A percentile compares a stretch with the other conserved stretches of the same genome.
These are phyloP conservation scores for Nomada ruficornis DNA, from an alignment of 2,888 invertebrate species.

Conservation along the genomic window DNA sequence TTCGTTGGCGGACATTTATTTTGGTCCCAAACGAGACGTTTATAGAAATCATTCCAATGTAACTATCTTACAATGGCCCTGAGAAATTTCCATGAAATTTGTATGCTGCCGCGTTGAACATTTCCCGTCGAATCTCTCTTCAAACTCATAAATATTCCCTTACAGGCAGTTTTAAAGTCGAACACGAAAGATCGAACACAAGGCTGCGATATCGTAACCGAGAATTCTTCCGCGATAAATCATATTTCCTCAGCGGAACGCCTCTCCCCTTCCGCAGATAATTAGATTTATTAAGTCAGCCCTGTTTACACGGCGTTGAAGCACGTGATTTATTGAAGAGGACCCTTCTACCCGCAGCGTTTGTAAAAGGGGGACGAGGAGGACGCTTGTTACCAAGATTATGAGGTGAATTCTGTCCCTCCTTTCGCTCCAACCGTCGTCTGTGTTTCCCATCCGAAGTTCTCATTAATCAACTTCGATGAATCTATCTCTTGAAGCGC, in stretches of 20 bases:
- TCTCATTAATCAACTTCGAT: constrained; percentile 68
- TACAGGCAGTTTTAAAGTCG: constrained; percentile 47
- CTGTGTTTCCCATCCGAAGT: constrained; percentile 5
- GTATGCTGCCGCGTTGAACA: constrained; percentile 13
- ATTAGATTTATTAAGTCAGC: constrained; percentile 79
- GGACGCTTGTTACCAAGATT: constrained; percentile 75
- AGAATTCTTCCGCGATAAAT: constrained; percentile 67
- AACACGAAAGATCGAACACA: constrained; percentile 19
- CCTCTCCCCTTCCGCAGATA: constrained; percentile 66
- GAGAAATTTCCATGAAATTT: constrained; percentile 35
- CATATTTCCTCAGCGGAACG: constrained; percentile 69
- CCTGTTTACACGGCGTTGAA: constrained; percentile 76
- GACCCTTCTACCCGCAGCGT: constrained; percentile 62
- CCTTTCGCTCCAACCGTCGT: constrained; percentile 44
- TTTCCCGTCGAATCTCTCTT: constrained; percentile 20
- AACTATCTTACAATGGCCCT: background rate
- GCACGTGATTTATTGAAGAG: constrained; percentile 78
- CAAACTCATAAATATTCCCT: constrained; percentile 48
- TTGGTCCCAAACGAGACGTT: constrained; percentile 4
- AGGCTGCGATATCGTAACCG: constrained; percentile 46
- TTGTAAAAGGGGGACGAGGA: constrained; percentile 53
- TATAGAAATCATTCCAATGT: constrained; percentile 21
- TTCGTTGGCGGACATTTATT: background rate
- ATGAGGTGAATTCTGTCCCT: constrained; percentile 72
- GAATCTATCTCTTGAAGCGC: constrained; percentile 64